Conservation (phyloP, 2,888 invertebrate genomes). For the Galeopsomyia nigrocyanea region DNA sequence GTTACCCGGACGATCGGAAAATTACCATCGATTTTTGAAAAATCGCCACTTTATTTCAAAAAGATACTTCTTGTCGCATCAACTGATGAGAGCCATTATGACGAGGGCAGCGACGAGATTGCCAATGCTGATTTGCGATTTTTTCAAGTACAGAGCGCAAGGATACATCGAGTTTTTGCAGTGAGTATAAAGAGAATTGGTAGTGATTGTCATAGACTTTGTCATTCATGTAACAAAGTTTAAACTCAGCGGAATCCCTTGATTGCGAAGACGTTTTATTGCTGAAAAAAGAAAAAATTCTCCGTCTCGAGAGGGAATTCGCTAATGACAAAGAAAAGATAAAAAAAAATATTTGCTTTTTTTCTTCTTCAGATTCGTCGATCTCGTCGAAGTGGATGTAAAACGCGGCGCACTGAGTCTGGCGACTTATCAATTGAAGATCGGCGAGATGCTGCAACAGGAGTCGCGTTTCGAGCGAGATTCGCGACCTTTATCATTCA, state of each 20-base stretch:
- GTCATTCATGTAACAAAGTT: not conserved
- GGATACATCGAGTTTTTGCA: constrained; percentile 67
- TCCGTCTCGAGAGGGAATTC: too few species aligned
- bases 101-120: constrained; percentile 71
- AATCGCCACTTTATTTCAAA: constrained; percentile 73
- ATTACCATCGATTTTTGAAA: constrained; percentile 73
- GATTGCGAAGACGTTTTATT: too few species aligned
- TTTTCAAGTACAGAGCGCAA: constrained; percentile 69
- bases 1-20: constrained; percentile 75
- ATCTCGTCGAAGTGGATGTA: constrained; percentile 53
- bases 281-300: not conserved
- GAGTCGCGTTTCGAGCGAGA: constrained; percentile 56
- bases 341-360: too few species aligned
- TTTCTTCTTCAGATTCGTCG: constrained; percentile 53
- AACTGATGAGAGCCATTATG: constrained; percentile 75
- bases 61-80: constrained; percentile 75
- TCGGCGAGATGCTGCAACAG: constrained; percentile 54
- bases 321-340: too few species aligned
- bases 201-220: too few species aligned
- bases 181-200: constrained; percentile 50
- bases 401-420: constrained; percentile 52
- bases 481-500: constrained; percentile 51
- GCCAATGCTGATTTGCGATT: constrained; percentile 72
- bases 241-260: not conserved
- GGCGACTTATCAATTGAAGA: constrained; percentile 56